Conservation (phyloP, 2,797 vertebrate species). For the Alectoris magna region DNA sequence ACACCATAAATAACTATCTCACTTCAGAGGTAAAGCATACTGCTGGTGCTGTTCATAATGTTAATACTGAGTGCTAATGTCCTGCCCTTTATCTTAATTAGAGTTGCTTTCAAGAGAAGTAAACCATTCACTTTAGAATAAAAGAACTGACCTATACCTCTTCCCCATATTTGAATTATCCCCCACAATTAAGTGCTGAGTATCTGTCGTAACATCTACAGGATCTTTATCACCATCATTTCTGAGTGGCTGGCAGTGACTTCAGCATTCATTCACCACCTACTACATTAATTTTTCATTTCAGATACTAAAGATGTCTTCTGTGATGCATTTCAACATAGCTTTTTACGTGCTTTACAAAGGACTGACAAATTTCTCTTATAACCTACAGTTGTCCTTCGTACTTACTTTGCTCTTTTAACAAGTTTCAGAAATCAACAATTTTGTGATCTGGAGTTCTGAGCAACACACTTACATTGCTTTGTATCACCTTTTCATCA, state of each 20-base stretch:
- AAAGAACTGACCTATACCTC: constrained; percentile 40
- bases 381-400: not conserved
- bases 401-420: not conserved
- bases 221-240: constrained; percentile 36
- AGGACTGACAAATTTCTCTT: constrained; percentile 25
- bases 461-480: not conserved
- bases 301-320: constrained; percentile 55
- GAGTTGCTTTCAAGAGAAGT: constrained; percentile 57
- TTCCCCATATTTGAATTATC: constrained; percentile 58
- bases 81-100: constrained; percentile 58
- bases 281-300: constrained; percentile 62
- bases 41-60: not conserved
- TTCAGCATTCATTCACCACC: constrained; percentile 40
- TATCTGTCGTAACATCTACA: constrained; percentile 33
- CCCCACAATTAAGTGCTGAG: constrained; percentile 42
- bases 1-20: constrained; percentile 28
- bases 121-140: constrained; percentile 18
- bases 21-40: constrained; percentile 16
- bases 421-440: not conserved
- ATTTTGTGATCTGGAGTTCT: not conserved
- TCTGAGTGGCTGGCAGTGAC: constrained; percentile 5
- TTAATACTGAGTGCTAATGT: constrained; percentile 30
- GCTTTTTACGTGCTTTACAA: constrained; percentile 26
- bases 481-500: not conserved
- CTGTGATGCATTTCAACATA: constrained; percentile 49